Conservation (phyloP, 2,888 invertebrate genomes). For the Tribolium freemani region DNA sequence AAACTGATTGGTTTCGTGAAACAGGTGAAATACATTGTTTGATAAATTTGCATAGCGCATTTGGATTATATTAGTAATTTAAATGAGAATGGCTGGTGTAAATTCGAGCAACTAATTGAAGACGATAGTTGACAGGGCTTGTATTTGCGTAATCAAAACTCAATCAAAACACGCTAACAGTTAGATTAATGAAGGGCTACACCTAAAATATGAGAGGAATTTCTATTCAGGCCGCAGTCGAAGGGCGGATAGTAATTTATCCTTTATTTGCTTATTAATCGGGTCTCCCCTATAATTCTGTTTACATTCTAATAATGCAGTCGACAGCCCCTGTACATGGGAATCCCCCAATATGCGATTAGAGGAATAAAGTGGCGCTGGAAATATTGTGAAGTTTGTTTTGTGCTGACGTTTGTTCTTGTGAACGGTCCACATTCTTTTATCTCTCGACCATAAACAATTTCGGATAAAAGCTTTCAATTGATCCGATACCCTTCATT, state of each 20-base stretch:
- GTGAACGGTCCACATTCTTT: conserved; percentile 27
- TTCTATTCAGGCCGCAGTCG: conserved; percentile 22
- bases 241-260: conserved; percentile 21
- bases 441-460: conserved; percentile 42
- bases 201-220: conserved; percentile 40
- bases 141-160: conserved; percentile 42
- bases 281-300: conserved; percentile 24
- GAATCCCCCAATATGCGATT: conserved; percentile 8
- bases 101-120: conserved; percentile 23
- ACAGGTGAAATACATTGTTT: conserved; percentile 29
- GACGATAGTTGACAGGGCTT: conserved; percentile 35
- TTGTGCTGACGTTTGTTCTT: conserved; percentile 34
- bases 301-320: conserved; percentile 40
- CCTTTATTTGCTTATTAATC: conserved; percentile 45
- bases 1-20: conserved; percentile 30
- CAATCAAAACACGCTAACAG: conserved; percentile 43
- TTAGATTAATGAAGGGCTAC: conserved; percentile 44
- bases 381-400: conserved; percentile 23
- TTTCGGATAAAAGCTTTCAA: conserved; percentile 41
- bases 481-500: conserved; percentile 42
- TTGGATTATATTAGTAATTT: conserved; percentile 35
- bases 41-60: conserved; percentile 33
- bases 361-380: conserved; percentile 1
- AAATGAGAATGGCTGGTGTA: conserved; percentile 25
- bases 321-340: conserved; percentile 7